Percentiles rank a stretch among this genome's conserved stretches.
These are phyloP conservation scores for Coryphaenoides rupestris DNA, from an alignment of 2,113 vertebrate genomes.

Conservation along the genomic window DNA sequence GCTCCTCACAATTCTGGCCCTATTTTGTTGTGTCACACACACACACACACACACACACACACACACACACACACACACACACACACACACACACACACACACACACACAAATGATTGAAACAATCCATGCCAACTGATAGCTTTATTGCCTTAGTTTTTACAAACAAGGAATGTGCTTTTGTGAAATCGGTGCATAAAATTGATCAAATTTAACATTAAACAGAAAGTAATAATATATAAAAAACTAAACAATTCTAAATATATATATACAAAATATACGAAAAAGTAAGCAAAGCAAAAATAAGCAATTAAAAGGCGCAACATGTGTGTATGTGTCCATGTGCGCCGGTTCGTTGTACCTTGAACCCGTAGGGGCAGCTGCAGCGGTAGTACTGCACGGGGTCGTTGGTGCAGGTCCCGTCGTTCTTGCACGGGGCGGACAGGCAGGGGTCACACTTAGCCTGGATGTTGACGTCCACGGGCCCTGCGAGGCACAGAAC, in stretches of 20 bases:
- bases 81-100: background rate
- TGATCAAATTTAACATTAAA: no score
- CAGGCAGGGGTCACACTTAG: conserved; percentile 96
- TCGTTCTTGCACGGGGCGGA: conserved; percentile 96
- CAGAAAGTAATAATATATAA: no score
- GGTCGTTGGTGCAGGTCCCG: conserved; percentile 92
- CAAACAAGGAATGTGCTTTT: no score
- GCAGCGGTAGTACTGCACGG: conserved; percentile 93
- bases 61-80: no score
- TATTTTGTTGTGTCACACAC: conserved; percentile 47
- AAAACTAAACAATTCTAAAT: no score
- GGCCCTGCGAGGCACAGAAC: conserved; percentile 75
- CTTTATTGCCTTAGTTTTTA: no score
- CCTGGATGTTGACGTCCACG: conserved; percentile 86
- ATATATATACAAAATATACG: no score
- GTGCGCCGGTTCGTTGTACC: conserved; percentile 69
- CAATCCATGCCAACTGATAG: background rate
- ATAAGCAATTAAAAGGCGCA: no score
- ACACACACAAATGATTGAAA: conserved; percentile 5
- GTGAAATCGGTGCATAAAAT: no score
- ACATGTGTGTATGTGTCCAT: conserved; percentile 1
- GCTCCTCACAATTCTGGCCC: conserved; percentile 92
- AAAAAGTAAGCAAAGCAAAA: no score
- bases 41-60: background rate
- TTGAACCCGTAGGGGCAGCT: conserved; percentile 96